These are phyloP conservation scores for Kryphioiulus occultus DNA, from an alignment of 2,888 invertebrate species.

Conservation along the genomic window DNA sequence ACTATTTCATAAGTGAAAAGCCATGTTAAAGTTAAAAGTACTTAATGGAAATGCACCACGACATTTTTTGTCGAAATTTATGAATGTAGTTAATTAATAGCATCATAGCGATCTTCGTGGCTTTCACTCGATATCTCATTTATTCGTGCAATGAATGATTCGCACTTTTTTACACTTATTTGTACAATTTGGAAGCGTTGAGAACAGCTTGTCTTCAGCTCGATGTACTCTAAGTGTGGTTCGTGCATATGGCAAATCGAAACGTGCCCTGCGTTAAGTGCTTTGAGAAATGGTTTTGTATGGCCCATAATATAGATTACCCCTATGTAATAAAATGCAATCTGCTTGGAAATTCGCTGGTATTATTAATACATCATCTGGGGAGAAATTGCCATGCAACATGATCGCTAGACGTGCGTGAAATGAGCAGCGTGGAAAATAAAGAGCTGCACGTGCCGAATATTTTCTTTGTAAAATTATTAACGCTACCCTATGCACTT, in stretches of 20 bases:
- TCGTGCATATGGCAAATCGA: too few species aligned
- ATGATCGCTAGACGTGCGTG: not conserved
- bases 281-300: not conserved
- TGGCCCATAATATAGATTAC: conserved; percentile 6
- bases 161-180: too few species aligned
- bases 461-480: conserved; percentile 4
- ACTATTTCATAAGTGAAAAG: too few species aligned
- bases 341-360: conserved; percentile 1
- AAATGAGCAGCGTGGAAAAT: not conserved
- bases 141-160: too few species aligned
- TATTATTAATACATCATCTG: not conserved
- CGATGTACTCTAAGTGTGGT: not conserved
- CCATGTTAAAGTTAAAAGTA: too few species aligned
- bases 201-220: not conserved
- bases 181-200: not conserved
- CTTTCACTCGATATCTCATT: too few species aligned
- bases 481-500: not conserved
- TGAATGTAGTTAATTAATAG: too few species aligned
- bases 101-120: too few species aligned
- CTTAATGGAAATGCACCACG: too few species aligned
- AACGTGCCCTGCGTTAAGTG: not conserved
- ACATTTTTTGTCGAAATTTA: too few species aligned
- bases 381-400: conserved; percentile 8
- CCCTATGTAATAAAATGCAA: conserved; percentile 13
- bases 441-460: not conserved